Evolutionary conservation across 1,140 invertebrate species (phyloP), one percentile per base, ranked within the genome.

Genomic region (Polyergus mexicanus): DNA sequence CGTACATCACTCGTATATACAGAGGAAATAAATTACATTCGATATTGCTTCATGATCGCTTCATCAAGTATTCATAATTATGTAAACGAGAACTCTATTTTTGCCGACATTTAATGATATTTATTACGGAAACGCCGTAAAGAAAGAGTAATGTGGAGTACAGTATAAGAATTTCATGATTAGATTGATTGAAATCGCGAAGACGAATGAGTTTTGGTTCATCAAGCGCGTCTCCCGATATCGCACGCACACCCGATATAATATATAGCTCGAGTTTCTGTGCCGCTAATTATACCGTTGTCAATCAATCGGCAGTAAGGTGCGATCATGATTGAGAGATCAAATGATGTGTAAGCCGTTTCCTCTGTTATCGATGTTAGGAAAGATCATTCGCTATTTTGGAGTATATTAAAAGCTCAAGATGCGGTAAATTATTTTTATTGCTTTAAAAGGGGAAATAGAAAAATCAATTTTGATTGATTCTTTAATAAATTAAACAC

Each of bases 241-340:
- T 81, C 63, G 60, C 51, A 35, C 77, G 51, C 16, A 71, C 78
- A 22, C 75, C 38, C 25, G 60, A 72, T 32, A 56, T 87, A 90
- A 91, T 86, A 51, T 88, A 84, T 87, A 87, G 71, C 84, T 88
- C 51, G 44, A n/a, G 71, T 69, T 81, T 63, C n/a, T 47, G 76
- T 85, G 77, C 47, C 60, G 80, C 60, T 92, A 92, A 92, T 92
- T 92, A 92, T 77, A 90, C 78, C 65, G 86, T 88, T 89, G 91
- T 88, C 91, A 86, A 75, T 91, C 84, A 92, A 78, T 86, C 68
- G 80, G 76, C 68, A 71, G 83, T 78, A 84, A 90, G 72, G 80
- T 54, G 35, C 80, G 80, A 85, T 89, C 89, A 19, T 77, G 89
- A 92, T 92, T 92, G 86, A 93, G 90, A 88, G 90, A 93, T 93